Conservation (phyloP, 2,797 vertebrate genomes). For the Halcyon chelicuti region DNA sequence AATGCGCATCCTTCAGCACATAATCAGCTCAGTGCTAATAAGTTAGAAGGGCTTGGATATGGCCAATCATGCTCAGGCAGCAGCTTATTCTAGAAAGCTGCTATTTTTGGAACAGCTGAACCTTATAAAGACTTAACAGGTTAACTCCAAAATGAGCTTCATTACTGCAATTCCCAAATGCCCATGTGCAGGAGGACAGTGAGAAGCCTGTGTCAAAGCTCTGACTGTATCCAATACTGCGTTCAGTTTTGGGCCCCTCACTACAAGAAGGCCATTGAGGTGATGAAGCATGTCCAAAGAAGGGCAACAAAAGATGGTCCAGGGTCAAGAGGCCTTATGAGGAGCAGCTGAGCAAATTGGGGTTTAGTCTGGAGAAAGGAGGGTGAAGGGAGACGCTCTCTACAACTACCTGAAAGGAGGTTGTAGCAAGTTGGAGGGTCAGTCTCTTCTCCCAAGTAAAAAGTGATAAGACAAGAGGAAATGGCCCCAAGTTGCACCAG, state of each 20-base stretch:
- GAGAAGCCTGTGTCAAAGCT: neutral
- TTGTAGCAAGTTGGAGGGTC: neutral
- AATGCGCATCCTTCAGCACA: neutral
- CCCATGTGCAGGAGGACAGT: neutral
- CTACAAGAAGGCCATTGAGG: neutral
- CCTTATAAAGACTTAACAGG: neutral
- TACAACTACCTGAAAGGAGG: neutral
- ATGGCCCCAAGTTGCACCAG: neutral
- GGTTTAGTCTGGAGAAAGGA: neutral
- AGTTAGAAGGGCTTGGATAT: neutral
- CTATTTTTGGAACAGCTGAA: conserved; percentile 45
- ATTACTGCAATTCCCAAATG: neutral
- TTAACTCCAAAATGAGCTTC: neutral
- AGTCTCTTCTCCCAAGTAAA: neutral
- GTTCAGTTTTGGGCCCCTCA: neutral
- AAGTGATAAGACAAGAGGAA: neutral
- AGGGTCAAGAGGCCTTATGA: neutral
- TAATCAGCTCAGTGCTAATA: conserved; percentile 5
- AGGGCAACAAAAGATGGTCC: neutral
- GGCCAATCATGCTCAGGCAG: neutral
- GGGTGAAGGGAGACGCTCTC: neutral
- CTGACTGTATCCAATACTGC: neutral
- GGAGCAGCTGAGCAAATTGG: neutral
- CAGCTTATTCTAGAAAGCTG: neutral
- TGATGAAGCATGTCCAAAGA: neutral